Evolutionary conservation across 2,888 invertebrate genomes (phyloP), one percentile per base, ranked within the genome.

Genomic region (Ganaspis brasiliensis): DNA sequence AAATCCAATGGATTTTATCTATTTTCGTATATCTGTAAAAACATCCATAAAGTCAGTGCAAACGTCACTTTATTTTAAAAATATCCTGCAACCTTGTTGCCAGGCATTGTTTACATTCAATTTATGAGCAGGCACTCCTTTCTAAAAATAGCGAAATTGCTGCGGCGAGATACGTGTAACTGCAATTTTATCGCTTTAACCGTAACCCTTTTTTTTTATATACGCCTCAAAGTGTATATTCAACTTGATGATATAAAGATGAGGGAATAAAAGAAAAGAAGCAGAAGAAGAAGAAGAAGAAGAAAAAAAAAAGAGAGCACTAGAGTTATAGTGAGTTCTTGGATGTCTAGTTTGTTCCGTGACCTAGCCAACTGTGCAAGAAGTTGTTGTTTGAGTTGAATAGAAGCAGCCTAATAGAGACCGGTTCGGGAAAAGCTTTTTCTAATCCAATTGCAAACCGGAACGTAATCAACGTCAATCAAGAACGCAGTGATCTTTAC

Each of bases 391-490:
- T 37, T 37, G 26, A 26, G 26, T 19, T 19, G 19, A 63, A 63
- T 63, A 19, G 37, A 19, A 63, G 19, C n/a, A 31, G 12, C 26
- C 10, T 57, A 57, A 26, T n/a, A n/a, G 49, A 24, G 49, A 49
- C 16, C 8, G 14, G 24, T 70, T 70, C 14, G 40, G 14, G 71
- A 71, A 52, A n/a, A 71, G 16, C 77, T 81, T 80, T 81, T 81
- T 81, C 81, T 80, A 81, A 81, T 80, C 79, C 81, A 79, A 81
- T 80, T 79, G 75, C 80, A 77, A 74, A 72, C 78, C 75, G 78
- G 79, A 79, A 81, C 77, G 81, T 79, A 81, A 81, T 81, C 80
- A 81, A 79, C 80, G 81, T 80, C 81, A 80, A 81, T 81, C 81
- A 81, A 76, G 73, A 61, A 52, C 75, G 45, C 75, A 77, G 73